Evolutionary conservation across 2,797 vertebrate genomes (phyloP).

Genomic region (Arremon brunneinucha): DNA sequence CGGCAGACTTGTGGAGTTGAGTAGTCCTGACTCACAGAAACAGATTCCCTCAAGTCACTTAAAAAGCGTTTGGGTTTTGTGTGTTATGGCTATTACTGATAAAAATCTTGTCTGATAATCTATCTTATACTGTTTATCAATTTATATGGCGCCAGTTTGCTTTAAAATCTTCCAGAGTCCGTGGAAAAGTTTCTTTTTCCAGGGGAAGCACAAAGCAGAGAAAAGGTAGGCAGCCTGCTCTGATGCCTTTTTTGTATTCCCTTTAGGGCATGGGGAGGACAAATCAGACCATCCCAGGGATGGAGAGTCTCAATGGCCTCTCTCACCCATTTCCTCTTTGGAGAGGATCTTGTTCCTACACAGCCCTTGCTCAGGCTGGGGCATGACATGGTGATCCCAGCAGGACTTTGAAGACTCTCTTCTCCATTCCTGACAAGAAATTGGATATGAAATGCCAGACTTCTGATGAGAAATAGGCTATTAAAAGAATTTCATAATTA

Average conservation of each 20-base stretch:
- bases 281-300: not conserved
- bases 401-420: not conserved
- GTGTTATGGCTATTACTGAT: not conserved
- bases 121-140: not conserved
- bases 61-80: not conserved
- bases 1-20: not conserved
- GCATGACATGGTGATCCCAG: accelerated
- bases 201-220: not conserved
- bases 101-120: not conserved
- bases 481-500: not conserved
- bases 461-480: not conserved
- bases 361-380: not conserved
- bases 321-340: not conserved
- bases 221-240: not conserved
- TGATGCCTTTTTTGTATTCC: not conserved
- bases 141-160: not conserved
- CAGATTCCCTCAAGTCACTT: not conserved
- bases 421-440: not conserved
- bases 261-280: not conserved
- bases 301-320: accelerated
- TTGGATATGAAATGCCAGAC: not conserved
- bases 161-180: not conserved
- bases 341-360: not conserved
- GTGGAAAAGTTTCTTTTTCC: not conserved
- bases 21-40: not conserved